Evolutionary conservation across 1,140 invertebrate species (phyloP).

Genomic region (Littorina saxatilis): DNA sequence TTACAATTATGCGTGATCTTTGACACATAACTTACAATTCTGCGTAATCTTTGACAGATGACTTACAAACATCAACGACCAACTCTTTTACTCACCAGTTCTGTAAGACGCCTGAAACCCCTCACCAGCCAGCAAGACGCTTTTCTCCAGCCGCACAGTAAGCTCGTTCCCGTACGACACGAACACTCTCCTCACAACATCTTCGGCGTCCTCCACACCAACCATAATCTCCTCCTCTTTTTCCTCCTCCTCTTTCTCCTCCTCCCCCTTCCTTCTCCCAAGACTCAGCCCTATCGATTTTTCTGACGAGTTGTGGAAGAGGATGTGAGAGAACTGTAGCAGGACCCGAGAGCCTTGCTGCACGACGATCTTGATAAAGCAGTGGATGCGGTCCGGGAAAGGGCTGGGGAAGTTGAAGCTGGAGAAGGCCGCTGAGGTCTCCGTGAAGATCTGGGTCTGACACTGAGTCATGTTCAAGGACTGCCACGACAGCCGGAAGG

Average conservation of each 20-base stretch:
- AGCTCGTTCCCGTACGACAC: constrained; percentile 24
- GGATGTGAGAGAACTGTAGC: constrained; percentile 18
- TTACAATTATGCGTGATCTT: too few species aligned
- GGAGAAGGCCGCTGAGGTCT: constrained; percentile 67
- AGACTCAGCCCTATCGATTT: constrained; percentile 7
- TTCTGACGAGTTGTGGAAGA: not conserved
- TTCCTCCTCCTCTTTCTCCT: not conserved
- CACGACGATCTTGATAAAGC: constrained; percentile 81
- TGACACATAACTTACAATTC: too few species aligned
- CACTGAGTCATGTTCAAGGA: constrained; percentile 83
- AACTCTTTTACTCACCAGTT: constrained; percentile 35
- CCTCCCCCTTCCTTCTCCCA: not conserved
- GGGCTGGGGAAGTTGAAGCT: constrained; percentile 84
- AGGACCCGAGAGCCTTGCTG: constrained; percentile 77
- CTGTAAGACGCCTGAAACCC: constrained; percentile 37
- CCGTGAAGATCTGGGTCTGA: constrained; percentile 65
- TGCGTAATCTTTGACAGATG: too few species aligned
- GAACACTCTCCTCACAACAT: constrained; percentile 5
- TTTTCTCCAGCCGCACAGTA: not conserved
- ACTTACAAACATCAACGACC: too few species aligned
- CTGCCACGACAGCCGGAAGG: constrained; percentile 82
- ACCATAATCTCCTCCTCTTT: not conserved
- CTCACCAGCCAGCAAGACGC: constrained; percentile 1
- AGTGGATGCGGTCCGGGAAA: constrained; percentile 82
- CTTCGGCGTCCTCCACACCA: constrained; percentile 5